Evolutionary conservation across 2,888 invertebrate species (phyloP), one percentile per base, ranked within the genome.

Genomic region (Troides aeacus): DNA sequence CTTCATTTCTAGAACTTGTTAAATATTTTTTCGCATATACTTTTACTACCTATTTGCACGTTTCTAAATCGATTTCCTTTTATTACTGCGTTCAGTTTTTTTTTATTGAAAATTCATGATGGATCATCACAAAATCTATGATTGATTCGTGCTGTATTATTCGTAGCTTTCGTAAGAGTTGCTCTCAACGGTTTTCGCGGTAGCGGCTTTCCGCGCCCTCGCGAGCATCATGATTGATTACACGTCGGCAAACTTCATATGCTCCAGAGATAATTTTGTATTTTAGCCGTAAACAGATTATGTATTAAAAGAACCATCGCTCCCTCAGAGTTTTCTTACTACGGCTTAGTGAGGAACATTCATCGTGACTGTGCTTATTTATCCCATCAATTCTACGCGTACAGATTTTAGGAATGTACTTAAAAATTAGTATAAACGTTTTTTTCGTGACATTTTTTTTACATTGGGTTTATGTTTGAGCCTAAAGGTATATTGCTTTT

Each of bases 111-210:
- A 91, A 84, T 85, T 88, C 83, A 79, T 92, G 92, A 92, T 92
- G 86, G 92, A 92, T 92, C 87, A 86, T 88, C 90, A 81, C 84
- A 82, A 89, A 90, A 90, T 90, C 90, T 90, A 92, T 92, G 92
- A 92, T 92, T 92, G 92, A 92, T 92, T 90, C 85, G 87, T 87
- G 90, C 82, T 86, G 86, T 91, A 90, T 90, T 90, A 91, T 92
- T 90, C 89, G 86, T 83, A 83, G 87, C 87, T 86, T 87, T 86
- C 84, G 84, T 85, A 87, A 89, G 89, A 88, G 89, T 87, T 88
- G 86, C 87, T 87, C 82, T 79, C 82, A 79, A 79, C 81, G 86
- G 84, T 85, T 86, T 84, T 83, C 87, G 84, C 86, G 85, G 84
- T 83, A 83, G 87, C 84, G 86, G 89, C 87, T 88, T 89, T 84